These are phyloP conservation scores for Acanthosoma haemorrhoidale DNA, from an alignment of 2,888 invertebrate species.

Conservation along the genomic window DNA sequence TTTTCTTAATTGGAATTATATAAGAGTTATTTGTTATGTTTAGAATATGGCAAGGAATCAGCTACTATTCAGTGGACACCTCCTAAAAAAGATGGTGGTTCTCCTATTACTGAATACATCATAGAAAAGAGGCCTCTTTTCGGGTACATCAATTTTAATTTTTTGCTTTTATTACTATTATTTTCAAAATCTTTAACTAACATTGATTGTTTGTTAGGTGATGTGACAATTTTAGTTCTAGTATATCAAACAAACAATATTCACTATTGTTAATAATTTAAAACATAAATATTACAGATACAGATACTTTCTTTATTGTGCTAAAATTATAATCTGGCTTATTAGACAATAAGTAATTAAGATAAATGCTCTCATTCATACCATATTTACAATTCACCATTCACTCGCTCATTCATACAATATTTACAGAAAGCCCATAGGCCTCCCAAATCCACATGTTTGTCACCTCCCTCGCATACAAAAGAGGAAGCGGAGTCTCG, in stretches of 20 bases:
- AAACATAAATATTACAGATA: not conserved
- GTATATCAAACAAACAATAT: not conserved
- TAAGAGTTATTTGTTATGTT: conserved; percentile 16
- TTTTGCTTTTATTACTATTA: not conserved
- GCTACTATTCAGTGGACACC: conserved; percentile 95
- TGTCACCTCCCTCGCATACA: too few relatives aligned
- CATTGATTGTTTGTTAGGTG: not conserved
- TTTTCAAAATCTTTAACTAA: not conserved
- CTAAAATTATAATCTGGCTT: too few relatives aligned
- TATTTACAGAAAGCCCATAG: too few relatives aligned
- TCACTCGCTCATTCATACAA: too few relatives aligned
- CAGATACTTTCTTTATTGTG: not conserved
- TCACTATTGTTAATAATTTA: not conserved
- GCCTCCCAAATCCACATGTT: too few relatives aligned
- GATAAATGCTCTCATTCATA: too few relatives aligned
- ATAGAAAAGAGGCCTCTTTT: conserved; percentile 62
- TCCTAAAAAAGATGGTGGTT: conserved; percentile 88
- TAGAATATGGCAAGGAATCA: conserved; percentile 91
- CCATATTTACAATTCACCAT: too few relatives aligned
- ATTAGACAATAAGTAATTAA: too few relatives aligned
- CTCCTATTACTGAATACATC: conserved; percentile 81
- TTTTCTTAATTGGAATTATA: not conserved
- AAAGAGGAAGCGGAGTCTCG: too few relatives aligned
- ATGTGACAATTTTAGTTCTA: not conserved
- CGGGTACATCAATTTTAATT: not conserved